Conservation (phyloP, 2,888 invertebrate genomes). For the Heliconius hortense region DNA sequence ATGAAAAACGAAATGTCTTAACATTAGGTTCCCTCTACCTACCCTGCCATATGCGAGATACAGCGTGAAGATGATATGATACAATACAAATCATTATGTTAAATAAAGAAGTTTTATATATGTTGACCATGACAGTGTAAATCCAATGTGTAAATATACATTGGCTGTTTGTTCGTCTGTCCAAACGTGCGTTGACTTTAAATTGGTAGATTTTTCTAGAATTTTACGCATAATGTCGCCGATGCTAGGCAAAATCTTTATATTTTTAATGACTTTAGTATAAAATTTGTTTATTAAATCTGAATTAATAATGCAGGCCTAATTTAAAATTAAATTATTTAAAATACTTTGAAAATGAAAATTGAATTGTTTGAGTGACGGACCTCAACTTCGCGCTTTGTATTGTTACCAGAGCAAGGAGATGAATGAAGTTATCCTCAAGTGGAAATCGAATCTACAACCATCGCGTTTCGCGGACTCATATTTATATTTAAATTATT, state of each 20-base stretch:
- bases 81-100: background rate
- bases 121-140: slow-evolving; percentile 2
- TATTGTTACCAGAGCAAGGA: background rate
- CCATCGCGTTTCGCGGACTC: no score
- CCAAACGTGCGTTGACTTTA: slow-evolving; percentile 5
- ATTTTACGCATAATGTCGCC: background rate
- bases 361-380: background rate
- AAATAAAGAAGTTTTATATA: background rate
- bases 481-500: no score
- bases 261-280: background rate
- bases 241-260: background rate
- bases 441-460: no score
- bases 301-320: background rate
- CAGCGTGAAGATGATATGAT: background rate
- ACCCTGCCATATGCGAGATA: background rate
- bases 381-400: background rate
- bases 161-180: background rate
- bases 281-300: no score
- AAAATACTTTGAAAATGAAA: no score
- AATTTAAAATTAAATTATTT: no score
- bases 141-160: slow-evolving; percentile 7
- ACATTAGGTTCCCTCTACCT: background rate
- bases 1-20: background rate
- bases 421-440: no score
- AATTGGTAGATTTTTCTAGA: slow-evolving; percentile 3